Evolutionary conservation across 2,113 vertebrate genomes (phyloP), one percentile per base, ranked within the genome.

Genomic region (Brachirus orientalis): DNA sequence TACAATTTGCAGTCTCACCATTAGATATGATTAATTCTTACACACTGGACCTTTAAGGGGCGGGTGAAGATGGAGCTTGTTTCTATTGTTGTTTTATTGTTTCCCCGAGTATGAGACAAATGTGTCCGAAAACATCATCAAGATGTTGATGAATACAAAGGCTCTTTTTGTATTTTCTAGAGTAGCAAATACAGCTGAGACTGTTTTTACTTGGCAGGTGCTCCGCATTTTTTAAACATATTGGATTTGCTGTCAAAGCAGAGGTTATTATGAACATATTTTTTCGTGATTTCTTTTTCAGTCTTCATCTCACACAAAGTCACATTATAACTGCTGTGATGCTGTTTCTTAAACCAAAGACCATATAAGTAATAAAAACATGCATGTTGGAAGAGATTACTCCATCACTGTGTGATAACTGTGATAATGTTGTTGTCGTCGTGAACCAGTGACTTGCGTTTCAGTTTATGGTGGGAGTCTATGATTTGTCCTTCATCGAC

Each of bases 291-390:
- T 12, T 33, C 40, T 58, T n/a, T n/a, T n/a, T n/a, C n/a, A n/a
- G 19, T 47, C 66, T 69, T 35, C 33, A 59, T 37, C 6, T 75
- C 4, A 36, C 22, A 69, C 4, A 17, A 6, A 60, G 28, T 37
- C n/a, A 10, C 55, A 33, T 70, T 58, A 19, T 69, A 6, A 43
- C 59, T 50, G 63, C 28, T 45, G 57, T 19, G 19, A 36, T 67
- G 37, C 55, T 56, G 35, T 28, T 47, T 69, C 52, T n/a, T 44
- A 2, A 77, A 37, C 33, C 54, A 18, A 56, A 14, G 40, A 55
- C 65, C 18, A 68, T 69, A 79, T 71, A 58, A 56, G 73, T 43
- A 84, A 83, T 86, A 82, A 86, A 88, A 70, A 3, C 28, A 16
- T 85, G 82, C 81, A 85, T 82, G 67, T 56, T 80, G 14, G 46